Percentiles rank a stretch among this genome's conserved stretches.
These are phyloP conservation scores for Melanogrammus aeglefinus DNA, from an alignment of 2,797 vertebrate species.

Conservation along the genomic window DNA sequence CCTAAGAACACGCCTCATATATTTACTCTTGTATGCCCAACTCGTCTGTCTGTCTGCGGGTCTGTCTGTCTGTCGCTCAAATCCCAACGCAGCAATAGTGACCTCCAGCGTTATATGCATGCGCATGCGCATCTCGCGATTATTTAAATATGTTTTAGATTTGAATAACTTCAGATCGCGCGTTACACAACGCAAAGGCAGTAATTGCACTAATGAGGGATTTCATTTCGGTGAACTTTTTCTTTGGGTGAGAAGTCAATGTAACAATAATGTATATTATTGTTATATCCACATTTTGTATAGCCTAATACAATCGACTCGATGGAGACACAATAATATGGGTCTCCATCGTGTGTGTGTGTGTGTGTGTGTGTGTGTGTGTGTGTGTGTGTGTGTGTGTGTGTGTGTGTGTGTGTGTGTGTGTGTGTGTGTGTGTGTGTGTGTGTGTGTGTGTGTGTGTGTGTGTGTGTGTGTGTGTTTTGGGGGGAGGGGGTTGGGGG, in stretches of 20 bases:
- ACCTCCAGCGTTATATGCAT: too few relatives aligned
- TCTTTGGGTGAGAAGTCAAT: not conserved
- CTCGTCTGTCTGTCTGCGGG: too few relatives aligned
- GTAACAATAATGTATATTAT: not conserved
- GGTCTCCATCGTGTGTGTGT: not conserved
- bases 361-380: not conserved
- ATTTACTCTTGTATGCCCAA: too few relatives aligned
- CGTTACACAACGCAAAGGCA: not conserved
- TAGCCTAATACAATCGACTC: too few relatives aligned
- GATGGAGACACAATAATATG: not conserved
- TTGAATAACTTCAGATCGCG: not conserved
- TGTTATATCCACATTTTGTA: too few relatives aligned
- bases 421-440: too few relatives aligned
- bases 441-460: too few relatives aligned
- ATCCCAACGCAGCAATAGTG: too few relatives aligned
- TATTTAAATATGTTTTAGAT: not conserved
- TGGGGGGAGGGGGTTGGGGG: too few relatives aligned
- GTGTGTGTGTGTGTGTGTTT: too few relatives aligned
- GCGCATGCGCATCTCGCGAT: not conserved
- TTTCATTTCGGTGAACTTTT: not conserved
- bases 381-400: not conserved
- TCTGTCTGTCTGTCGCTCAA: not conserved
- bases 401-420: too few relatives aligned
- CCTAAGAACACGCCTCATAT: too few relatives aligned
- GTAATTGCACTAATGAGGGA: not conserved